These are phyloP conservation scores for Apaloderma vittatum DNA, from an alignment of 2,113 vertebrate genomes.

Conservation along the genomic window DNA sequence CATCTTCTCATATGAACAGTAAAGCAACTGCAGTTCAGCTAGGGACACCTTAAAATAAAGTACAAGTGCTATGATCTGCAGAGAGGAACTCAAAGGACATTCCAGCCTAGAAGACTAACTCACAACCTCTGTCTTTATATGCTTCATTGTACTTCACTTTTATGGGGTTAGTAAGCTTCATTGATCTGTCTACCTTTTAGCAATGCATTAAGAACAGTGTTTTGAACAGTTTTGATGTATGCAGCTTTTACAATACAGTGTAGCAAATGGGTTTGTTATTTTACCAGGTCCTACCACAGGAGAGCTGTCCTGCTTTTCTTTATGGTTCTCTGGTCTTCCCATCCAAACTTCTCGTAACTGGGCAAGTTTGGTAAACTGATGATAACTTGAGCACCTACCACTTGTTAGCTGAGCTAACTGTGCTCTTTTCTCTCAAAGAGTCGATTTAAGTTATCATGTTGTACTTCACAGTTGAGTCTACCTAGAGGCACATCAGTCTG, in stretches of 20 bases:
- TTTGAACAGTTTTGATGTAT: not conserved
- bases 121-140: not conserved
- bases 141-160: not conserved
- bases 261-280: not conserved
- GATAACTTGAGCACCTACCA: not conserved
- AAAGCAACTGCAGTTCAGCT: not conserved
- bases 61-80: not conserved
- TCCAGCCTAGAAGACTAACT: not conserved
- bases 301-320: not conserved
- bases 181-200: slow-evolving; percentile 32
- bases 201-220: slow-evolving; percentile 3
- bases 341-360: not conserved
- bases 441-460: not conserved
- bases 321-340: not conserved
- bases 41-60: not conserved
- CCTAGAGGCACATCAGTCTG: not conserved
- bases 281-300: not conserved
- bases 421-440: not conserved
- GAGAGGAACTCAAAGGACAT: not conserved
- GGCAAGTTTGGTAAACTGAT: not conserved
- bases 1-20: not conserved
- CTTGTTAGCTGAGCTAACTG: not conserved
- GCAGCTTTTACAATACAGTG: not conserved
- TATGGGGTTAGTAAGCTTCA: slow-evolving; percentile 19
- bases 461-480: not conserved